phyloP scores from a whole-genome alignment of 2,888 invertebrate species.

The Dyspetes luteomarginatus region DNA sequence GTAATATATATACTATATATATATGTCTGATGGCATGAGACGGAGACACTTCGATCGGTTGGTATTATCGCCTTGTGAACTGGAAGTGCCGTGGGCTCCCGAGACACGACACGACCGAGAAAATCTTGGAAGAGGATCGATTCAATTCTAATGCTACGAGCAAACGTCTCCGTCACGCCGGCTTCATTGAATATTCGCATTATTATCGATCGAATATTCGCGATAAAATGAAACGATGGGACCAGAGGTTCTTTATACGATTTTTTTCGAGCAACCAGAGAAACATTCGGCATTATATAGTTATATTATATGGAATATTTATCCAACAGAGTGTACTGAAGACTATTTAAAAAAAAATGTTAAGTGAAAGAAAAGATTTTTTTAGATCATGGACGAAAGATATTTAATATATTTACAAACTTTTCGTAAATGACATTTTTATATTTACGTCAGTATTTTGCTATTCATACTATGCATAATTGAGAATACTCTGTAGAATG shows the following conservation, averaged over 20 bases:
- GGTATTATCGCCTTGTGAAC: constrained; percentile 12
- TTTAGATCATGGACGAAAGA: too few species aligned
- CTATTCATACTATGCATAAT: too few species aligned
- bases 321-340: too few species aligned
- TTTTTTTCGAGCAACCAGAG: background rate
- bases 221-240: constrained; percentile 39
- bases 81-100: constrained; percentile 8
- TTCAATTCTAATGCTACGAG: constrained; percentile 76
- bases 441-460: background rate
- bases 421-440: background rate
- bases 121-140: constrained; percentile 70
- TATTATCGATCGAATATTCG: constrained; percentile 36
- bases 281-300: constrained; percentile 1
- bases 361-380: too few species aligned
- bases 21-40: constrained; percentile 3
- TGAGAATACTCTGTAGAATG: too few species aligned
- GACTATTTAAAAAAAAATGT: too few species aligned
- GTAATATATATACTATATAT: too few species aligned
- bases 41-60: constrained; percentile 18
- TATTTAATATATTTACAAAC: too few species aligned
- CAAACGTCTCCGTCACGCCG: constrained; percentile 42
- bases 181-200: constrained; percentile 64
- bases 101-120: constrained; percentile 52
- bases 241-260: background rate
- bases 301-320: too few species aligned